Conservation (phyloP, 2,113 vertebrate species). For the Seriola dumerili region DNA sequence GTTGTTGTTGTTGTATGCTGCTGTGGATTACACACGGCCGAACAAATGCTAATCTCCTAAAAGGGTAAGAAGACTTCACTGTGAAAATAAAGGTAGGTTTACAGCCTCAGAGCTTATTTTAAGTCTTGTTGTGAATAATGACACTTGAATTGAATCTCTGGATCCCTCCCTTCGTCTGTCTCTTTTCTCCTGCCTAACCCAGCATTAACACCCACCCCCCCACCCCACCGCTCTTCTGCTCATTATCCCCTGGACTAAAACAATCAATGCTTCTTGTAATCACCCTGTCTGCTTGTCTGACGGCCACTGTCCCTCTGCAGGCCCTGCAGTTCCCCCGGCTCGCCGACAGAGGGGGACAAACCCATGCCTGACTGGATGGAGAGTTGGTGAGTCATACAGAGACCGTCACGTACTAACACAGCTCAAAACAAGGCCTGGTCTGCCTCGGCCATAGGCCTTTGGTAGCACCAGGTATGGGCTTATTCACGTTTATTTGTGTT, state of each 20-base stretch:
- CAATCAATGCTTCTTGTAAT: conserved; percentile 27
- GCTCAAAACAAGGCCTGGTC: conserved; percentile 52
- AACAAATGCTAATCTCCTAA: neutral
- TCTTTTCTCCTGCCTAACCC: neutral
- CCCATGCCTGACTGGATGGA: neutral
- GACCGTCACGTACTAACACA: conserved; percentile 58
- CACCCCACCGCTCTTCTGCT: neutral
- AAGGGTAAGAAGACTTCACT: neutral
- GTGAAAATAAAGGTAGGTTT: neutral
- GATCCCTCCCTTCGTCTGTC: neutral
- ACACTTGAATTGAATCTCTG: neutral
- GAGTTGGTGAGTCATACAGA: conserved; percentile 74
- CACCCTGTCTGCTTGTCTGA: neutral
- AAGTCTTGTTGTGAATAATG: neutral
- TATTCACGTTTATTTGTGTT: neutral
- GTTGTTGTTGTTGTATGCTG: neutral
- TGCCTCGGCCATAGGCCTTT: conserved; percentile 20
- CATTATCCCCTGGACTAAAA: neutral
- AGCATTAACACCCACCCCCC: neutral
- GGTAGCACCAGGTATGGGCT: neutral
- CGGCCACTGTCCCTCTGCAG: neutral
- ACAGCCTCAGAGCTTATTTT: neutral
- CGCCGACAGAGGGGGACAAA: conserved; percentile 66
- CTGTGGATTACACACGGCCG: neutral
- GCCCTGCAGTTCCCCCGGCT: neutral